phyloP scores from a whole-genome alignment of 2,888 invertebrate genomes.

The Cinara cedri region DNA sequence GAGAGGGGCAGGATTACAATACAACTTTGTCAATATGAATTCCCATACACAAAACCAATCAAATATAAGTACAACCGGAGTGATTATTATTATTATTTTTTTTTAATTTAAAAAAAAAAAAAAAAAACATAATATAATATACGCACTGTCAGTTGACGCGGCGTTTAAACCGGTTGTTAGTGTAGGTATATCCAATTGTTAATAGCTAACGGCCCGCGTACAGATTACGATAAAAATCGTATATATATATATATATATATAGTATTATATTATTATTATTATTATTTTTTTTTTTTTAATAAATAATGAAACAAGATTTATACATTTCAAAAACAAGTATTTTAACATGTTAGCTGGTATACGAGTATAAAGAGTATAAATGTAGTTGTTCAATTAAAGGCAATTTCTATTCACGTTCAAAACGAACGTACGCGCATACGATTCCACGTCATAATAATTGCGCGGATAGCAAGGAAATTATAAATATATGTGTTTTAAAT shows the following conservation, averaged over 20 bases:
- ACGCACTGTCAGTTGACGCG: not conserved
- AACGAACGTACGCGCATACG: not conserved
- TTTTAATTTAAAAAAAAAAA: no score
- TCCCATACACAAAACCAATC: not conserved
- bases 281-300: constrained; percentile 2
- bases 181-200: constrained; percentile 23
- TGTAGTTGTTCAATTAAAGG: constrained; percentile 17
- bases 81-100: not conserved
- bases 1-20: not conserved
- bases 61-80: not conserved
- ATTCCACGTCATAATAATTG: not conserved
- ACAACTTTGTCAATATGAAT: constrained; percentile 5
- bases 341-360: not conserved
- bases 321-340: constrained; percentile 18
- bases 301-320: constrained; percentile 31
- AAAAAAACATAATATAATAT: no score
- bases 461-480: not conserved
- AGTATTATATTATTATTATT: not conserved
- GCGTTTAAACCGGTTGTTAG: constrained; percentile 21
- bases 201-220: not conserved
- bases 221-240: constrained; percentile 14
- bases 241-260: not conserved
- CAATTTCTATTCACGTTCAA: not conserved
- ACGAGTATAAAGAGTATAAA: not conserved
- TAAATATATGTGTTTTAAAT: no score